phyloP scores from a whole-genome alignment of 2,888 invertebrate species.

The Myopa testacea region DNA sequence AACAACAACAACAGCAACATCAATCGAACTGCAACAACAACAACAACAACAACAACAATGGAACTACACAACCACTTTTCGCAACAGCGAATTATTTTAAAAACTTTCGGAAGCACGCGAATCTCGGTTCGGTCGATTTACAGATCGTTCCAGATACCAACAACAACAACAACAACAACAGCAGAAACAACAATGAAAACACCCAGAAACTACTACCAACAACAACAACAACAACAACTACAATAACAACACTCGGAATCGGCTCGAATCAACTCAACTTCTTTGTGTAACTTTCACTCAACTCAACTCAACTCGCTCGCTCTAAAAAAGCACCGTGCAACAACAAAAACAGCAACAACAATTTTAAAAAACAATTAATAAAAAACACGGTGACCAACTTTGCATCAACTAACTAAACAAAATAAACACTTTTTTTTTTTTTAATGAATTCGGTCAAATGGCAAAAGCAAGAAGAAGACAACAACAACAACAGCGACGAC shows the following conservation, averaged over 20 bases:
- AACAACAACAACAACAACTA: conserved; percentile 19
- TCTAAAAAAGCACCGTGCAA: neutral
- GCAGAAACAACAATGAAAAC: conserved; percentile 32
- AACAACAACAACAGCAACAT: conserved; percentile 27
- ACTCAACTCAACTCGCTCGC: conserved; percentile 47
- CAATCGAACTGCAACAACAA: neutral
- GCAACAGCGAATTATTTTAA: neutral
- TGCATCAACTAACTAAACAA: neutral
- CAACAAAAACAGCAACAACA: too few relatives aligned
- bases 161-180: conserved; percentile 41
- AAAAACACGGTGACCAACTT: conserved; percentile 17
- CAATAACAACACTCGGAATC: neutral
- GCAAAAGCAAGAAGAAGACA: neutral
- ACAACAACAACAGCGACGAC: neutral
- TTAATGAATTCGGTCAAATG: conserved; percentile 8
- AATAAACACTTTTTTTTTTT: neutral
- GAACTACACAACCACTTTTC: neutral
- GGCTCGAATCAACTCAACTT: neutral
- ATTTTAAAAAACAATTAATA: too few relatives aligned
- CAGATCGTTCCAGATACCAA: neutral
- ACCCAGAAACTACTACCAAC: neutral
- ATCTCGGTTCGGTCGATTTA: neutral
- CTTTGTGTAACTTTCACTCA: conserved; percentile 48
- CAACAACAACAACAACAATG: neutral
- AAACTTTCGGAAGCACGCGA: neutral